Conservation (phyloP, 23 tunicate species). For the Ascidia mentula region DNA sequence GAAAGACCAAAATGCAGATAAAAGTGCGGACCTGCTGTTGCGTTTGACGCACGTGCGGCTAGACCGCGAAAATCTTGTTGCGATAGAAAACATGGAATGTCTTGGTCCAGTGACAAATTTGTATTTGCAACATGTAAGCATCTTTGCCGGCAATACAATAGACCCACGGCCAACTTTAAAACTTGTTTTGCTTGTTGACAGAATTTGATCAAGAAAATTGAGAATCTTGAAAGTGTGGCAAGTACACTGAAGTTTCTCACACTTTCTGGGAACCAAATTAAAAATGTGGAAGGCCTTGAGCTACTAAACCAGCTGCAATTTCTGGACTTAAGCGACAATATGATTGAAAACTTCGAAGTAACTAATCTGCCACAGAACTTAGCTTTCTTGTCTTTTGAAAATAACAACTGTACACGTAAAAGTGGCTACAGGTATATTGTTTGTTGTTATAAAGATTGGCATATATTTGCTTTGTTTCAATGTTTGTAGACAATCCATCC, state of each 20-base stretch:
- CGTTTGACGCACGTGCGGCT: slow-evolving; percentile 63
- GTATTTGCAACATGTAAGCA: slow-evolving; percentile 56
- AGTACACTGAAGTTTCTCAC: slow-evolving; percentile 43
- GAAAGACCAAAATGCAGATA: background rate
- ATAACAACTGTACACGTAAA: slow-evolving; percentile 24
- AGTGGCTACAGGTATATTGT: slow-evolving; percentile 34
- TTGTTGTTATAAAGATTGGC: background rate
- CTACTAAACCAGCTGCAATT: slow-evolving; percentile 22
- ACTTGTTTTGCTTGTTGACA: too few species aligned
- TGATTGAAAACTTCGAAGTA: slow-evolving; percentile 26
- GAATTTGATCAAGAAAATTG: slow-evolving; percentile 38
- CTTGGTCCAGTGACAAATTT: slow-evolving; percentile 51
- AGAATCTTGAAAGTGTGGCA: slow-evolving; percentile 50
- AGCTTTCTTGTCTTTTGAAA: slow-evolving; percentile 36
- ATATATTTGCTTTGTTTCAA: too few species aligned
- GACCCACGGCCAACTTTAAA: background rate
- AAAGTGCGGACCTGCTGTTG: background rate
- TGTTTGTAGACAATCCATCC: slow-evolving; percentile 5
- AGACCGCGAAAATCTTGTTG: slow-evolving; percentile 48
- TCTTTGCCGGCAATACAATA: background rate
- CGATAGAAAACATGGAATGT: slow-evolving; percentile 48
- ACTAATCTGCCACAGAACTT: slow-evolving; percentile 39
- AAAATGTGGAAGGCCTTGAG: slow-evolving; percentile 36
- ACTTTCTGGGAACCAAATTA: slow-evolving; percentile 48
- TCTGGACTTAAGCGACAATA: slow-evolving; percentile 59